Percentiles rank a stretch among this genome's conserved stretches.
Evolutionary conservation across 2,888 invertebrate species (phyloP).

Genomic region (Oligia latruncula): DNA sequence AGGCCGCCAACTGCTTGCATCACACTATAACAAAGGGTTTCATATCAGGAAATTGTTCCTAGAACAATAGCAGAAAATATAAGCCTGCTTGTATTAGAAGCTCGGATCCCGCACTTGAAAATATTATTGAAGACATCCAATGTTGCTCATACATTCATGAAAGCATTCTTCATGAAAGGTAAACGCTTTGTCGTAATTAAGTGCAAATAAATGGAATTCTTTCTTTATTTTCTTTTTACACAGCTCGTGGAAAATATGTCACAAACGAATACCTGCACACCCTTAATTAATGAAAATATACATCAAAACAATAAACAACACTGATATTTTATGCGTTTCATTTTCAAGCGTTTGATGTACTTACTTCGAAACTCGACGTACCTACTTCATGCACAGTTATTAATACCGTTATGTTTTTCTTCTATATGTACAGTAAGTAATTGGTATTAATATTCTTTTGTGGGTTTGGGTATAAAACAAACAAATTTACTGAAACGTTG

Average conservation of each 20-base stretch:
- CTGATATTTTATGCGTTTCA: slow-evolving; percentile 32
- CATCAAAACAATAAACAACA: background rate
- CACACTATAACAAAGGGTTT: slow-evolving; percentile 86
- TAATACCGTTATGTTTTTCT: slow-evolving; percentile 23
- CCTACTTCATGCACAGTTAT: slow-evolving; percentile 20
- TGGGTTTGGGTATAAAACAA: slow-evolving; percentile 54
- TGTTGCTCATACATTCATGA: slow-evolving; percentile 33
- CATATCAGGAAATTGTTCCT: slow-evolving; percentile 86
- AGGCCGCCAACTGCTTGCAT: slow-evolving; percentile 85
- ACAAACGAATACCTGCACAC: slow-evolving; percentile 31
- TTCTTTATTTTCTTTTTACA: slow-evolving; percentile 22
- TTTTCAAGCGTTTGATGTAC: slow-evolving; percentile 34
- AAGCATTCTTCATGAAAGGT: slow-evolving; percentile 8
- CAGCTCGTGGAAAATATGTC: slow-evolving; percentile 18
- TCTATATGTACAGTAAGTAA: slow-evolving; percentile 29
- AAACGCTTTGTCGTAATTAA: background rate
- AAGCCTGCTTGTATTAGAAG: slow-evolving; percentile 76
- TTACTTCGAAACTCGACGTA: slow-evolving; percentile 27
- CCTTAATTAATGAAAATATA: slow-evolving; percentile 10
- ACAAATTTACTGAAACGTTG: slow-evolving; percentile 49
- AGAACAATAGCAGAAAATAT: slow-evolving; percentile 84
- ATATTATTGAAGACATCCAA: slow-evolving; percentile 66
- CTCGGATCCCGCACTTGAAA: slow-evolving; percentile 67
- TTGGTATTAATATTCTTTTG: slow-evolving; percentile 51
- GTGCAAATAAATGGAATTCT: slow-evolving; percentile 8